Base-by-base conservation (phyloP, 2,888 invertebrate species). In the Lasioglossum lativentre region DNA sequence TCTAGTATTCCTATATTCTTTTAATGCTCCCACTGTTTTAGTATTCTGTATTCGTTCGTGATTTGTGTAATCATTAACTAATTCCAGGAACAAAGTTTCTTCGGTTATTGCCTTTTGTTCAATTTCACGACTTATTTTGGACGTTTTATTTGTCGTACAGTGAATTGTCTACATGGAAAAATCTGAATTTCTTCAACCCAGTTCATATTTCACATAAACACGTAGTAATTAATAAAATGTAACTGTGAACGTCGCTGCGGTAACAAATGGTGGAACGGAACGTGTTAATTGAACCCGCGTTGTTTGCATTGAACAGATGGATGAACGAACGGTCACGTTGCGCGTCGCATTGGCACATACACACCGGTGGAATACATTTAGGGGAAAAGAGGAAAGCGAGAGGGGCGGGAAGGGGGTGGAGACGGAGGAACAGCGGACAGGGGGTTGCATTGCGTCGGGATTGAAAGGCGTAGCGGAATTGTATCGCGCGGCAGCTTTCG, bases 381-480 rank as follows among this genome's bases (percentile, higher is more conserved):
- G 68, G 42, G n/a, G 38, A 73, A 40, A 70, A 42, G 71, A 12
- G 30, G 75, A 34, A 40, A n/a, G 10, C 56, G 72, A 52, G 30
- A 1, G 27, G 4, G 30, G 14, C 16, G 4, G 63, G 14, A 19
- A 5, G 34, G 8, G 66, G 6, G 3, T n/a, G 30, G 19, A 16
- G 30, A 8, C 0, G 16, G 27, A 52, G 5, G 19, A 42, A 42
- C 52, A 52, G 47, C 27, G n/a, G 56, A 14, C n/a, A 14, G 34
- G 30, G 23, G 42, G 8, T 34, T 19, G 27, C 71, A 34, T 81
- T 81, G 72, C 76, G 42, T 38, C 34, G 34, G 52, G 78, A 82
- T 78, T 59, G 84, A 84, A 78, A 82, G 75, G 74, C 42, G 63
- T 71, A 74, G 34, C 40, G 78, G 75, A 56, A 84, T 82, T 75